Evolutionary conservation across 1,140 invertebrate species (phyloP), one percentile per base, ranked within the genome.

Genomic region (Vollenhovia emeryi): DNA sequence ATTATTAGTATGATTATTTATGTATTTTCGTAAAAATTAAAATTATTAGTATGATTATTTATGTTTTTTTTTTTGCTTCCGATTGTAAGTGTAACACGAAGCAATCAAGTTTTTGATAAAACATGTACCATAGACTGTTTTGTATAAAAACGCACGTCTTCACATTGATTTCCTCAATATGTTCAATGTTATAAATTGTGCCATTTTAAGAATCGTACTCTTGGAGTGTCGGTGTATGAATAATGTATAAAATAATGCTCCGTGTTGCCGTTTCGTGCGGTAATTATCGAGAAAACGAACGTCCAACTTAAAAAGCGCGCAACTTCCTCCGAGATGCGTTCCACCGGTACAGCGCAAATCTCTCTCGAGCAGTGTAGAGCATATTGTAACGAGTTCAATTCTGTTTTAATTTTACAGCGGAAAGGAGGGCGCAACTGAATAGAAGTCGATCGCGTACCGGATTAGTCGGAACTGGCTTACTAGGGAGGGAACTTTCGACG

Each of bases 391-490:
- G 55, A 74, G 68, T 69, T 83, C 52, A 74, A 76, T 73, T 50
- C 15, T 66, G 57, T 69, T 59, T 90, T 75, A 68, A 64, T 92
- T 95, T 95, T 95, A 50, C 93, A 98, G 98, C 97, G 93, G 98
- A 98, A 95, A 95, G 97, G 93, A 95, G 98, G 93, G 98, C 98
- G 21, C 98, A 98, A 94, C 94, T 98, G 82, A 98, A 98, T 92
- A 94, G 98, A 87, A 98, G 97, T 91, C 95, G 98, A 84, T 98
- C 98, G 7, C 95, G 98, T 87, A 97, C 97, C 52, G 97, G 97
- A 68, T 95, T 97, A 55, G 96, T 97, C 76, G 96, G 96, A 87
- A 92, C 93, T 78, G 95, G 95, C 76, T 93, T 95, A 64, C 92
- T 95, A 52, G 96, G 95, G 84, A 95, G 96, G 93, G 96, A 96